Evolutionary conservation across 2,113 vertebrate genomes (phyloP), one percentile per base, ranked within the genome.

Genomic region (Tragelaphus strepsiceros): DNA sequence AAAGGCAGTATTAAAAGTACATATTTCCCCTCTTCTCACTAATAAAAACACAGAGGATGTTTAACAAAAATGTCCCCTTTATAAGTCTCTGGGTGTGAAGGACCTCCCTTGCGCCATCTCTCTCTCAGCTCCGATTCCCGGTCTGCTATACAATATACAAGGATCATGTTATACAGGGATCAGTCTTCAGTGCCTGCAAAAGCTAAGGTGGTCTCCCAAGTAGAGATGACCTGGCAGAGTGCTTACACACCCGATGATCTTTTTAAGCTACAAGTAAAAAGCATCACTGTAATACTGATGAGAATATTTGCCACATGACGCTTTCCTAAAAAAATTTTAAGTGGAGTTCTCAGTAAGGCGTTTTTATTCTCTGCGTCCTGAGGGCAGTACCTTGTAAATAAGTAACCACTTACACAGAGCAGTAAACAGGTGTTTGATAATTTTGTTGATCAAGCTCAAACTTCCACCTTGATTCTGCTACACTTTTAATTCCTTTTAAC

Each of bases 381-480:
- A 88, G 97, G 85, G 71, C 82, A 43, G 24, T 26, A 64, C 43
- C 62, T 71, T 93, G 67, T 46, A 92, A 95, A 96, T 14, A 94
- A 81, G 92, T 49, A 15, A 64, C 87, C 74, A 62, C 83, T 88
- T 81, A 61, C 21, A 67, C 53, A 1, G 0, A 7, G 32, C 0
- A 3, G 80, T 88, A 67, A 91, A 71, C 35, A 87, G 84, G 61
- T 88, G 88, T 62, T 95, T 88, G 71, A 74, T 35, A 51, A 51
- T 14, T 90, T 15, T 26, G 59, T 54, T 15, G n/a, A 43, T 39
- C n/a, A 64, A 43, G 86, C 91, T 21, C 43, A 35, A 17, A 61
- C 81, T 56, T 84, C 58, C 71, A 43, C 30, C 16, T 58, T 84
- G 24, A 28, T 77, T 58, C 53, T 35, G 56, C 56, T 80, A 83